These are phyloP conservation scores for Cacoxenus indagator DNA, from an alignment of 2,888 invertebrate species.

Conservation along the genomic window DNA sequence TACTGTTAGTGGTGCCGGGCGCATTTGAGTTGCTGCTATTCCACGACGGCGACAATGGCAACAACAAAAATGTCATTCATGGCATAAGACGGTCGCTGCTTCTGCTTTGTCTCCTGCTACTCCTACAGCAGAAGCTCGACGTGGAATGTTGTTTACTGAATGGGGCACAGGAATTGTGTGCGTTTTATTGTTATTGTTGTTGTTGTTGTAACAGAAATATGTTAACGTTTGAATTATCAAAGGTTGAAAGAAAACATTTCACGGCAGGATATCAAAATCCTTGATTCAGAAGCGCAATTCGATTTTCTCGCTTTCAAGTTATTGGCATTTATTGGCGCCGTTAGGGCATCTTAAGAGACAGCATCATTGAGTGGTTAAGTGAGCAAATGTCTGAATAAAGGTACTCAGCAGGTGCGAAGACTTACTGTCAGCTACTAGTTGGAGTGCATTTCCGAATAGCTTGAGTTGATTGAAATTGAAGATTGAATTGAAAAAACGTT, in stretches of 20 bases:
- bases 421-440: too few relatives aligned
- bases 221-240: not conserved
- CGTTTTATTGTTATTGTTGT: constrained; percentile 3
- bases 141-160: constrained; percentile 8
- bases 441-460: too few relatives aligned
- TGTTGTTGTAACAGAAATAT: not conserved
- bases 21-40: constrained; percentile 12
- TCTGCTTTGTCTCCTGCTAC: not conserved
- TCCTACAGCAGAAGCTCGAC: not conserved
- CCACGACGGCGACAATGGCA: constrained; percentile 2
- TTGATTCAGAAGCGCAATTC: not conserved
- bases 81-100: not conserved
- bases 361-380: not conserved
- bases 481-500: too few relatives aligned
- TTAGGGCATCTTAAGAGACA: not conserved
- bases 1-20: constrained; percentile 37
- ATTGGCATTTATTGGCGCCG: not conserved
- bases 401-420: too few relatives aligned
- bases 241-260: not conserved
- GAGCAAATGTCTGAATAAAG: too few relatives aligned
- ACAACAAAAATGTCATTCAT: constrained; percentile 24
- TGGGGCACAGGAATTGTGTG: constrained; percentile 17
- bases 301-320: not conserved
- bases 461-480: too few relatives aligned
- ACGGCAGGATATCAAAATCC: not conserved